phyloP scores from a whole-genome alignment of 1,140 invertebrate genomes.

The Arion vulgaris region DNA sequence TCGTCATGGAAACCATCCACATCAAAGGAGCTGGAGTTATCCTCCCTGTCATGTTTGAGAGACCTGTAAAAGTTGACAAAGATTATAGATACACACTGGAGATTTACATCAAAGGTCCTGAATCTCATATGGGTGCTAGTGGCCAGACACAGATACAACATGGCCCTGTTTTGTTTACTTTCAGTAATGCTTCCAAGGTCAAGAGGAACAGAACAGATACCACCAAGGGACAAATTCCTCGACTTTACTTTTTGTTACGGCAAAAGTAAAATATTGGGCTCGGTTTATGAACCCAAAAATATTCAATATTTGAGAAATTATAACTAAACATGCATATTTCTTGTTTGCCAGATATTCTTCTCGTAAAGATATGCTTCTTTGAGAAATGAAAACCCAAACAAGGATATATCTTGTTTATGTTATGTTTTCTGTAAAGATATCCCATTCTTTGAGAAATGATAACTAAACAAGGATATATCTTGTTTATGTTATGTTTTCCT shows the following conservation, averaged over 20 bases:
- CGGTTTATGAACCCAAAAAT: no score
- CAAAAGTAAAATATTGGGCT: neutral
- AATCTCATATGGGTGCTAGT: constrained; percentile 40
- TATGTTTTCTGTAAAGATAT: no score
- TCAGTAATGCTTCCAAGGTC: constrained; percentile 36
- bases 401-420: no score
- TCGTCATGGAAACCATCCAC: constrained; percentile 41
- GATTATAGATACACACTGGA: constrained; percentile 43
- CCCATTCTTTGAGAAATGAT: no score
- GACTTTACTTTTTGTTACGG: constrained; percentile 45
- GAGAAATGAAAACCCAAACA: no score
- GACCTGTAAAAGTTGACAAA: constrained; percentile 36
- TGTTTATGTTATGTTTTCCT: no score
- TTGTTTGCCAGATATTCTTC: no score
- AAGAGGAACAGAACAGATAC: constrained; percentile 38
- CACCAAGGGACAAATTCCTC: constrained; percentile 40
- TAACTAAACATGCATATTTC: no score
- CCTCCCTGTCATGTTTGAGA: constrained; percentile 44
- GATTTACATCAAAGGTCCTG: constrained; percentile 41
- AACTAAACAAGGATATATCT: no score
- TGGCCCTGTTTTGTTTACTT: constrained; percentile 35
- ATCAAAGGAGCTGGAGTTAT: constrained; percentile 46
- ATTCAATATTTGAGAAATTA: no score
- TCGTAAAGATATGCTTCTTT: no score
- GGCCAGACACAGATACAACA: constrained; percentile 20